Evolutionary conservation across 2,797 vertebrate species (phyloP).

Genomic region (Lepidocolaptes lacrymiger): DNA sequence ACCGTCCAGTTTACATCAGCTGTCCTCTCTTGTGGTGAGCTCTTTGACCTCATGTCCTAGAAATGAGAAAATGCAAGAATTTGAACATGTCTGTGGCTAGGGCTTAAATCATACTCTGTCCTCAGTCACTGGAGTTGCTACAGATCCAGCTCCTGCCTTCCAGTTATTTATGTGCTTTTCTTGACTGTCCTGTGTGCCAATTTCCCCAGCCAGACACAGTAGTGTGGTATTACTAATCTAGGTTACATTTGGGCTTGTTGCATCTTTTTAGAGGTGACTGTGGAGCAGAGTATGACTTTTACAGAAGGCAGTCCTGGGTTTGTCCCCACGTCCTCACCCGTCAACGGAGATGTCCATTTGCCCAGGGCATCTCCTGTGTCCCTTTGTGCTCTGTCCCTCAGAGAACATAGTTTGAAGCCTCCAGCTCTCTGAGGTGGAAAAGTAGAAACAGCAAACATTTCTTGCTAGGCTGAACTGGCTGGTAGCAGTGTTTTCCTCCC

Average conservation of each 20-base stretch:
- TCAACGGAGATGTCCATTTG: not conserved
- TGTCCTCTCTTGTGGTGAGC: not conserved
- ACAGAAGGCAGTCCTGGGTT: not conserved
- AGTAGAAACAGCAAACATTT: not conserved
- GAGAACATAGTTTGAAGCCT: not conserved
- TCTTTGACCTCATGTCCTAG: constrained; percentile 48
- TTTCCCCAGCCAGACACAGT: not conserved
- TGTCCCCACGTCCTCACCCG: not conserved
- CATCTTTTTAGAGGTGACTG: not conserved
- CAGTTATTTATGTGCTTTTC: not conserved
- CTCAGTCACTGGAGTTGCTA: not conserved
- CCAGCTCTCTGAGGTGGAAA: not conserved
- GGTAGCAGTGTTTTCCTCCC: not conserved
- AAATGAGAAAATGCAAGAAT: constrained; percentile 28
- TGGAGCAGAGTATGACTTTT: not conserved
- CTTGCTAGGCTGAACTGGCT: not conserved
- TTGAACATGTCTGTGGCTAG: not conserved
- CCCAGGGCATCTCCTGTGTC: not conserved
- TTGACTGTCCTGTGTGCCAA: not conserved
- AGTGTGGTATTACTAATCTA: not conserved
- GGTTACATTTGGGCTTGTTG: not conserved
- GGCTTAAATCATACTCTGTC: not conserved
- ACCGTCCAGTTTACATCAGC: not conserved
- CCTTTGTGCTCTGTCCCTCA: not conserved
- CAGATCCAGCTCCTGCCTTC: not conserved